Conservation (phyloP, 2,888 invertebrate genomes). For the Meiosimyza decipiens region DNA sequence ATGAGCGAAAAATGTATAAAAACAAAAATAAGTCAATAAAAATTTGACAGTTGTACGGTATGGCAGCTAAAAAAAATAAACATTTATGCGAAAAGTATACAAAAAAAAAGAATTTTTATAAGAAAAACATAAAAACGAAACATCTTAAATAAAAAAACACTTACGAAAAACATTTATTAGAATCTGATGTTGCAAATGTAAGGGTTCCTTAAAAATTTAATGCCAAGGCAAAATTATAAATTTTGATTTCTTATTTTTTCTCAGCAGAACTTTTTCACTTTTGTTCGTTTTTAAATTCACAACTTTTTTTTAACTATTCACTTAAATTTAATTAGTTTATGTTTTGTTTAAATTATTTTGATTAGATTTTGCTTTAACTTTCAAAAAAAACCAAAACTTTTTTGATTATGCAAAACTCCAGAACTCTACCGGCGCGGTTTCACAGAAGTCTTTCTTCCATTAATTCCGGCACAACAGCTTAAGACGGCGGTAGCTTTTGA, state of each 20-base stretch:
- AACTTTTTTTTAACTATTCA: too few relatives aligned
- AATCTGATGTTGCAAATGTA: background rate
- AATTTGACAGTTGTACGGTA: constrained; percentile 22
- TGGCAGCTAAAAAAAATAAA: constrained; percentile 1
- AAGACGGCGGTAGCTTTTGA: constrained; percentile 57
- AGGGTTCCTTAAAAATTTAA: background rate
- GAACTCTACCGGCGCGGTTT: constrained; percentile 54
- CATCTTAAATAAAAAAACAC: too few relatives aligned
- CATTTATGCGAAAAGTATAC: background rate
- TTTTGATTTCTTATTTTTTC: too few relatives aligned
- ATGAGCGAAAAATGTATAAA: constrained; percentile 3
- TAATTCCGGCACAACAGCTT: constrained; percentile 52
- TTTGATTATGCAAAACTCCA: constrained; percentile 57
- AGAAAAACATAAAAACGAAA: too few relatives aligned
- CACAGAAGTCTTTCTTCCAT: constrained; percentile 47
- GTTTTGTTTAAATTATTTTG: background rate
- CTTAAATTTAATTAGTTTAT: too few relatives aligned
- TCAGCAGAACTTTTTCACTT: too few relatives aligned
- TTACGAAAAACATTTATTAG: too few relatives aligned
- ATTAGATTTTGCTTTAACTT: background rate
- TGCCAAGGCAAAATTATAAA: too few relatives aligned
- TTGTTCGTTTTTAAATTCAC: too few relatives aligned
- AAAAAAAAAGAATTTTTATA: background rate
- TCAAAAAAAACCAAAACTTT: background rate
- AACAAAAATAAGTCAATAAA: constrained; percentile 29